These are phyloP conservation scores for Sycophila sp. DNA, from an alignment of 1,140 invertebrate genomes.

Conservation along the genomic window DNA sequence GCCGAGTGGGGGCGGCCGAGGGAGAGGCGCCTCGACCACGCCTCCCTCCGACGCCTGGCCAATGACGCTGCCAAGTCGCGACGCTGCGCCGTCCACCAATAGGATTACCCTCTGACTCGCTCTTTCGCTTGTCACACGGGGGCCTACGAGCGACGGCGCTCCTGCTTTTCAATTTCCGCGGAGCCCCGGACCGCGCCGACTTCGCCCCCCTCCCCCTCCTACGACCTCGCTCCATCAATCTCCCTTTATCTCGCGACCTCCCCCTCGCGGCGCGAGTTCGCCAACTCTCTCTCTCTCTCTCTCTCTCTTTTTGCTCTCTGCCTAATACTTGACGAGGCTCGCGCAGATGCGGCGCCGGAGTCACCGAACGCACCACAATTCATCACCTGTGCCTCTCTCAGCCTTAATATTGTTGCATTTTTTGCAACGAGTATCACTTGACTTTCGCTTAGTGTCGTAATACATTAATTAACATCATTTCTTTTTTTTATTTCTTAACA, in stretches of 20 bases:
- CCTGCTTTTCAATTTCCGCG: slow-evolving; percentile 18
- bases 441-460: no score
- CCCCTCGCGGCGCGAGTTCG: not conserved
- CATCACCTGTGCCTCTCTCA: no score
- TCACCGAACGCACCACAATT: not conserved
- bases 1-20: slow-evolving; percentile 11
- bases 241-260: slow-evolving; percentile 15
- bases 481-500: no score
- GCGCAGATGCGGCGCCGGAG: not conserved
- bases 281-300: not conserved
- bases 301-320: not conserved
- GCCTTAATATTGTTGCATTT: no score
- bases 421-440: no score
- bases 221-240: slow-evolving; percentile 12
- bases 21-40: slow-evolving; percentile 54
- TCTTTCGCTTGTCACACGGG: slow-evolving; percentile 62
- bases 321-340: not conserved
- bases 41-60: slow-evolving; percentile 48
- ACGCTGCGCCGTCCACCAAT: slow-evolving; percentile 64
- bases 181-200: not conserved
- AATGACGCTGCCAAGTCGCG: slow-evolving; percentile 61
- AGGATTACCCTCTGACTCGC: slow-evolving; percentile 68
- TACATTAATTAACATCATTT: no score
- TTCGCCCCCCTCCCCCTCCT: not conserved
- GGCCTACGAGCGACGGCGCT: not conserved